Percentiles rank a stretch among this genome's conserved stretches.
Evolutionary conservation across 2,888 invertebrate genomes (phyloP).

Genomic region (Conomelus anceps): DNA sequence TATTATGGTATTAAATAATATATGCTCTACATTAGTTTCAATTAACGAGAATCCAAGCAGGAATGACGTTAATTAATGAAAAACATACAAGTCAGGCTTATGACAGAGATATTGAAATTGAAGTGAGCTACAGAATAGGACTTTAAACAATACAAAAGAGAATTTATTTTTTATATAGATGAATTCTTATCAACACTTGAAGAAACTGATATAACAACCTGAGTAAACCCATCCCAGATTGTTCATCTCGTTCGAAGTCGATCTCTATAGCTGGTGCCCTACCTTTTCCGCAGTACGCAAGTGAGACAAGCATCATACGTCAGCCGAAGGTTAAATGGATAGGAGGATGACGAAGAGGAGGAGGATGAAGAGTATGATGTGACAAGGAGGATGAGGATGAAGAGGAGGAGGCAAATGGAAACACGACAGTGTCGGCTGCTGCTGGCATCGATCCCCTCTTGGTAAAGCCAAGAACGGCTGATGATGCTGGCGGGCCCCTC

Average conservation of each 20-base stretch:
- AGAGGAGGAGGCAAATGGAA: not conserved
- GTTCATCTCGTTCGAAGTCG: not conserved
- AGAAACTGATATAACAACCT: not conserved
- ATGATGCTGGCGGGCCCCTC: not conserved
- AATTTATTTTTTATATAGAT: no score
- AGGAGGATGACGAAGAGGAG: not conserved
- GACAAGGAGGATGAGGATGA: not conserved
- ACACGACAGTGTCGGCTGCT: not conserved
- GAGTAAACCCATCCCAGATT: not conserved
- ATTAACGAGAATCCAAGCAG: no score
- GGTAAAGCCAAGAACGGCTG: not conserved
- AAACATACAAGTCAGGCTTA: no score
- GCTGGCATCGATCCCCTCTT: not conserved
- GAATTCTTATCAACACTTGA: not conserved
- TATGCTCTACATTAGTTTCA: no score
- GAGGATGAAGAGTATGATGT: not conserved
- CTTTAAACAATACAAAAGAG: no score
- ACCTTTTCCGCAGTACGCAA: not conserved
- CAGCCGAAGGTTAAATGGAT: not conserved
- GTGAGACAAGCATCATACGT: not conserved
- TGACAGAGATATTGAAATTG: no score
- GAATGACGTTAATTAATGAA: no score
- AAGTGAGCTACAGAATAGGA: no score
- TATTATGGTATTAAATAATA: no score
- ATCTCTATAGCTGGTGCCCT: no score